Evolutionary conservation across 2,113 vertebrate species (phyloP), one percentile per base, ranked within the genome.

Genomic region (Engraulis encrasicolus): DNA sequence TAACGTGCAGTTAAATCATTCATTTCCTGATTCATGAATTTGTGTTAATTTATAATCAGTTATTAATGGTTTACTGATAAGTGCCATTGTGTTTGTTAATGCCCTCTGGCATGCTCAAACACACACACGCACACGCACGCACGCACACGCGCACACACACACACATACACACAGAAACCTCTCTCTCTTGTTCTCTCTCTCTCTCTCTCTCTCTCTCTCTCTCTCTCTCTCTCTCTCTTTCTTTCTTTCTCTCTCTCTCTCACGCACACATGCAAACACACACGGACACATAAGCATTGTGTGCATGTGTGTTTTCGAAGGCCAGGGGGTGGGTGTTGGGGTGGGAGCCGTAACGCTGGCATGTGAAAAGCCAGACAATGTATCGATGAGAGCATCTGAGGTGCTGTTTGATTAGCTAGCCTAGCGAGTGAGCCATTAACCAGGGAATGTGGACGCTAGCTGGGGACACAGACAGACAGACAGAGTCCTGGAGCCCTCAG

Each of bases 371-470:
- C 1, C 31, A 74, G 40, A 34, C 27, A 15, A 34, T 74, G 15
- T 74, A 74, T 74, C 66, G 66, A 74, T 19, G 18, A 34, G 40
- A 5, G 40, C 9, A 15, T 34, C 66, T 34, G 9, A 71, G 27
- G 66, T 31, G 2, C 66, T 74, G 66, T 74, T 74, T 74, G 66
- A n/a, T n/a, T n/a, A n/a, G n/a, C n/a, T n/a, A n/a, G n/a, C n/a
- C n/a, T n/a, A n/a, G n/a, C 66, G 31, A 74, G 66, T 74, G 31
- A 74, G 66, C 31, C 15, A 74, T 74, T 74, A 74, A 74, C 66
- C 66, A 17, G 2, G 34, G 66, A 34, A 34, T 34, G 31, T 74
- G 66, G 15, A 58, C 3, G 52, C 27, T n/a, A n/a, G n/a, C n/a
- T n/a, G 27, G 15, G 27, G 11, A 23, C 66, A n/a, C n/a, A n/a